Percentiles rank a stretch among this genome's conserved stretches.
phyloP scores from a whole-genome alignment of 2,888 invertebrate species.

The Perithous albicinctus region DNA sequence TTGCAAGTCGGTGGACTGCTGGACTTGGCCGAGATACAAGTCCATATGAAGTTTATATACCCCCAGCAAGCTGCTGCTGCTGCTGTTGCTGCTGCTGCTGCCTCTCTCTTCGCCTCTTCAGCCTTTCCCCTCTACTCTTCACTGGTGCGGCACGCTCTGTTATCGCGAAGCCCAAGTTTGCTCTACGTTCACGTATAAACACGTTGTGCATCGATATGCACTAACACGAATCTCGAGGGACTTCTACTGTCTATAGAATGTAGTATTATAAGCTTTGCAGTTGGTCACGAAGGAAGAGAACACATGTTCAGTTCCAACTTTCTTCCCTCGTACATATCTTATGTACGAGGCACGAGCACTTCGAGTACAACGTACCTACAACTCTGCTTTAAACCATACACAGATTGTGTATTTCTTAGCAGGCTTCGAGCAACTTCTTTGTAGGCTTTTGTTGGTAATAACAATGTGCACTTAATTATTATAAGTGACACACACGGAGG shows the following conservation, averaged over 20 bases:
- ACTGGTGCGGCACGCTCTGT: background rate
- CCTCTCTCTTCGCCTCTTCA: background rate
- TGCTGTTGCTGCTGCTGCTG: no score
- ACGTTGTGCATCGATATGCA: background rate
- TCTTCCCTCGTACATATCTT: constrained; percentile 44
- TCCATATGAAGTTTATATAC: constrained; percentile 56
- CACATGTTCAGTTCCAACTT: constrained; percentile 41
- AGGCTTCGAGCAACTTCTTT: background rate
- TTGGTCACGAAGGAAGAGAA: constrained; percentile 49
- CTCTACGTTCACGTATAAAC: constrained; percentile 14
- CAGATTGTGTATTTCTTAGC: background rate
- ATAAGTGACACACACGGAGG: background rate
- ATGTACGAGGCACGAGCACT: constrained; percentile 15
- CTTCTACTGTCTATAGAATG: constrained; percentile 24
- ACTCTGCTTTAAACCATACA: background rate
- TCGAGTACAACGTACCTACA: constrained; percentile 1
- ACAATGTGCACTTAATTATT: background rate
- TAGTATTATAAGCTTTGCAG: constrained; percentile 39
- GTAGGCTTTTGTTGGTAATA: background rate
- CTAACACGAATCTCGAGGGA: constrained; percentile 21
- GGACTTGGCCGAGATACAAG: constrained; percentile 65
- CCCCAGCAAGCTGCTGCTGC: constrained; percentile 10
- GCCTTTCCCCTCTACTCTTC: background rate
- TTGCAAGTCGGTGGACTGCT: constrained; percentile 35
- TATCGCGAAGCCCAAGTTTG: constrained; percentile 3